A percentile compares a stretch with the other conserved stretches of the same genome.
Evolutionary conservation across 2,888 invertebrate genomes (phyloP).

Genomic region (Plutella xylostella): DNA sequence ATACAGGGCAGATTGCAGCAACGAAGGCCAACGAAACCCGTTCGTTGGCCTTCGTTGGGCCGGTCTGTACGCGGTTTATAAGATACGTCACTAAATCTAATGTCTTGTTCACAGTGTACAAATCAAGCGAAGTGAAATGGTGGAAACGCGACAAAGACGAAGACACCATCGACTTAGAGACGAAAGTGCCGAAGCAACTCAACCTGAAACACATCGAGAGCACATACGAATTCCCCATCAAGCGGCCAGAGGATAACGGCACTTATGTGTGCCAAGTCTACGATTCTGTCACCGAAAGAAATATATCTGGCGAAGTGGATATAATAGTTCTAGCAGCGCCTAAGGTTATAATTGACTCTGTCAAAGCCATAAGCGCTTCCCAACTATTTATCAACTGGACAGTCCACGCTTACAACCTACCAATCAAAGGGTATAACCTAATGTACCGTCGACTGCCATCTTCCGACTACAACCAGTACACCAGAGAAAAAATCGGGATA

Average conservation of each 20-base stretch:
- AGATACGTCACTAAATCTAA: too few species aligned
- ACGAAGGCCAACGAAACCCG: too few species aligned
- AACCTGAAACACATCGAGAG: constrained; percentile 72
- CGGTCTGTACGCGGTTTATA: too few species aligned
- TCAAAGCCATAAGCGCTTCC: constrained; percentile 79
- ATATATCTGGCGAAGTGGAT: constrained; percentile 49
- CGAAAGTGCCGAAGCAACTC: constrained; percentile 24
- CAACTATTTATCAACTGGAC: constrained; percentile 88
- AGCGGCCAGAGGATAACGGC: constrained; percentile 78
- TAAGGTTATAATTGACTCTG: constrained; percentile 75
- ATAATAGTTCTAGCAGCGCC: constrained; percentile 78
- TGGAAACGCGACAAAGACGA: constrained; percentile 30
- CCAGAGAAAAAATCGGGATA: constrained; percentile 69
- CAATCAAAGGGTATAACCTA: constrained; percentile 70
- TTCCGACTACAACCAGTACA: constrained; percentile 45
- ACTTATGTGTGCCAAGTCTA: constrained; percentile 44
- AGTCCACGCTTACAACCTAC: constrained; percentile 79
- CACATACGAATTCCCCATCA: constrained; percentile 54
- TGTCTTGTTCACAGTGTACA: constrained; percentile 44
- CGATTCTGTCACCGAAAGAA: constrained; percentile 39
- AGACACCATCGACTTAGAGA: constrained; percentile 20
- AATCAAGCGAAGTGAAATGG: constrained; percentile 44
- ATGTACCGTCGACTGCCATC: constrained; percentile 50
- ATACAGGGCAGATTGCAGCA: too few species aligned
- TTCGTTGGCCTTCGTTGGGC: too few species aligned